Conservation (phyloP, 2,888 invertebrate species). For the Mechanitis messenoides region DNA sequence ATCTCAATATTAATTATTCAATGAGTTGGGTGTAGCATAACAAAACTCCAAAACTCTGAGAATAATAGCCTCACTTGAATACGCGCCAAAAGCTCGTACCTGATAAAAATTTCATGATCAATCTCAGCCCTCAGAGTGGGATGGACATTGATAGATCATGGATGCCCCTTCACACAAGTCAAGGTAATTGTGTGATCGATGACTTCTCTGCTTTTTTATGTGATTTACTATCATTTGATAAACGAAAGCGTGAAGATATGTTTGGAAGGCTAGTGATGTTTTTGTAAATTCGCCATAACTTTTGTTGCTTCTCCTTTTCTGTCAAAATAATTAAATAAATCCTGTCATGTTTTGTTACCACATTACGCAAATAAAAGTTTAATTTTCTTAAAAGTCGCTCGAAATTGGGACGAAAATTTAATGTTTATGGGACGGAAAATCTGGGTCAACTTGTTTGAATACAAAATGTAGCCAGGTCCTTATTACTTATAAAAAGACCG, state of each 20-base stretch:
- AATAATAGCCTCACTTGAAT: constrained; percentile 26
- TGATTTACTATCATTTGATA: constrained; percentile 9
- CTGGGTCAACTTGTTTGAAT: constrained; percentile 45
- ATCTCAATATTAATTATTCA: background rate
- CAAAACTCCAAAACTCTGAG: constrained; percentile 21
- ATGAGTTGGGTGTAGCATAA: constrained; percentile 4
- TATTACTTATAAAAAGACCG: constrained; percentile 36
- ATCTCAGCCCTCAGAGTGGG: constrained; percentile 37
- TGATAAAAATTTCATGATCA: constrained; percentile 42
- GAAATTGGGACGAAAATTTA: constrained; percentile 31
- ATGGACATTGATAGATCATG: constrained; percentile 45
- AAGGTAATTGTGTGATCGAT: constrained; percentile 43
- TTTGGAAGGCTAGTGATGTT: background rate
- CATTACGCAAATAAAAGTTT: no score
- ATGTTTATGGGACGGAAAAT: constrained; percentile 43
- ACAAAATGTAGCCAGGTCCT: constrained; percentile 32
- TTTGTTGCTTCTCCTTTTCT: no score
- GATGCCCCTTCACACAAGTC: constrained; percentile 32
- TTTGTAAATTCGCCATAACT: background rate
- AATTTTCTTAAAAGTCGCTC: constrained; percentile 10
- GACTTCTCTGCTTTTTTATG: constrained; percentile 23
- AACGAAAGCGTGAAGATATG: background rate
- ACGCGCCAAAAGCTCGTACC: constrained; percentile 26
- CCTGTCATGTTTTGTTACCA: no score
- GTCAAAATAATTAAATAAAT: no score